These are phyloP conservation scores for Xylota sylvarum DNA, from an alignment of 2,888 invertebrate genomes.

Conservation along the genomic window DNA sequence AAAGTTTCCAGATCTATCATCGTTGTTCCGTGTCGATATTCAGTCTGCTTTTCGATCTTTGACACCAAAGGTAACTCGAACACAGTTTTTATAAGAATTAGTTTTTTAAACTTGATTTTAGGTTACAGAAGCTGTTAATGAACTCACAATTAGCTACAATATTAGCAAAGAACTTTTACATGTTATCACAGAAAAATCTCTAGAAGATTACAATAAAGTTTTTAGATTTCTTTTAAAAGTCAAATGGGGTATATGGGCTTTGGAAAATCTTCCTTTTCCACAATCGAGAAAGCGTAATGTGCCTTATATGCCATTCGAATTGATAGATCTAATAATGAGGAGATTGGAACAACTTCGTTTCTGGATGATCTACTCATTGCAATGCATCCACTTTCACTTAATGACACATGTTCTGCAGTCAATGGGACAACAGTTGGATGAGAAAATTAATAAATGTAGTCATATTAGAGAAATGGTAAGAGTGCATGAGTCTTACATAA, in stretches of 20 bases:
- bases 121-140: constrained; percentile 82
- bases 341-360: constrained; percentile 86
- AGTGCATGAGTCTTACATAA: constrained; percentile 83
- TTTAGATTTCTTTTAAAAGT: constrained; percentile 86
- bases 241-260: constrained; percentile 86
- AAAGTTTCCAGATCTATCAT: constrained; percentile 83
- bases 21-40: constrained; percentile 80
- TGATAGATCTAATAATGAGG: constrained; percentile 82
- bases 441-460: constrained; percentile 79
- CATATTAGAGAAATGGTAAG: constrained; percentile 82
- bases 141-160: constrained; percentile 80
- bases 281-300: constrained; percentile 78
- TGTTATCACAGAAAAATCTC: constrained; percentile 80
- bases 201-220: constrained; percentile 83
- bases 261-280: constrained; percentile 85
- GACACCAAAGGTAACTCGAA: constrained; percentile 79
- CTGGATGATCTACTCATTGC: constrained; percentile 86
- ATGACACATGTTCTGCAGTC: constrained; percentile 85
- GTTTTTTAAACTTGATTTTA: constrained; percentile 25
- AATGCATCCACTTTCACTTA: constrained; percentile 86
- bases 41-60: constrained; percentile 78
- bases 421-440: constrained; percentile 81
- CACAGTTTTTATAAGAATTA: background rate
- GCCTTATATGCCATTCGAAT: constrained; percentile 80
- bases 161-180: constrained; percentile 80